Conservation (phyloP, 37 sponge, comb jelly and placozoan species). For the Chondrosia reniformis region DNA sequence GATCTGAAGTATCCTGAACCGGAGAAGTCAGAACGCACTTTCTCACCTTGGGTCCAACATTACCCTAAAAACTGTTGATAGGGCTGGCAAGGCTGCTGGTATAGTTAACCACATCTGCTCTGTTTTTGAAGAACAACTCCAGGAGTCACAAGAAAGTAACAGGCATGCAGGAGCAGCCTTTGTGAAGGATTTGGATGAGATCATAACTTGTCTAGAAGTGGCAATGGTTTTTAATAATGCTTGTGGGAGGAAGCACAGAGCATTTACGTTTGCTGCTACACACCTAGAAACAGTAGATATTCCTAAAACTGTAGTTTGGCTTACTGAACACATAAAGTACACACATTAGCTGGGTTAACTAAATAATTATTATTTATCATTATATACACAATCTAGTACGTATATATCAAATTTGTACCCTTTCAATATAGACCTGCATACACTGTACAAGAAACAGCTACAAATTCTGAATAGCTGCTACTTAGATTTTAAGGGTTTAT, state of each 20-base stretch:
- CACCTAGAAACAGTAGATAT: neutral
- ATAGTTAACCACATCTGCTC: neutral
- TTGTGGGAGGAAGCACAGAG: neutral
- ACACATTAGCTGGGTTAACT: neutral
- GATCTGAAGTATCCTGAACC: too few relatives aligned
- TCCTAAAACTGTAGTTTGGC: neutral
- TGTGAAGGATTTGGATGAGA: neutral
- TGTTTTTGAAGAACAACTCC: neutral
- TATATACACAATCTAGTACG: too few relatives aligned
- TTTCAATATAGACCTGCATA: too few relatives aligned
- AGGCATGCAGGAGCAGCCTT: neutral
- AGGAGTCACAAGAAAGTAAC: neutral
- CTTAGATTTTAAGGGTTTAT: too few relatives aligned
- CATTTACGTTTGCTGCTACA: neutral
- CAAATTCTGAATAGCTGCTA: too few relatives aligned
- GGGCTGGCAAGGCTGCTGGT: neutral
- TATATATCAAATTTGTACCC: too few relatives aligned
- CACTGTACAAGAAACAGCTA: too few relatives aligned
- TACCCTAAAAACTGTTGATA: neutral
- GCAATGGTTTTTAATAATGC: neutral
- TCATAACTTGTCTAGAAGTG: neutral
- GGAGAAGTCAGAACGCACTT: neutral
- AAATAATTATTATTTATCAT: neutral
- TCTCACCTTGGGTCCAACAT: neutral
- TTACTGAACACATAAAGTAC: neutral